These are phyloP conservation scores for Melanotaenia maccullochi DNA, from an alignment of 2,797 vertebrate species.

Conservation along the genomic window DNA sequence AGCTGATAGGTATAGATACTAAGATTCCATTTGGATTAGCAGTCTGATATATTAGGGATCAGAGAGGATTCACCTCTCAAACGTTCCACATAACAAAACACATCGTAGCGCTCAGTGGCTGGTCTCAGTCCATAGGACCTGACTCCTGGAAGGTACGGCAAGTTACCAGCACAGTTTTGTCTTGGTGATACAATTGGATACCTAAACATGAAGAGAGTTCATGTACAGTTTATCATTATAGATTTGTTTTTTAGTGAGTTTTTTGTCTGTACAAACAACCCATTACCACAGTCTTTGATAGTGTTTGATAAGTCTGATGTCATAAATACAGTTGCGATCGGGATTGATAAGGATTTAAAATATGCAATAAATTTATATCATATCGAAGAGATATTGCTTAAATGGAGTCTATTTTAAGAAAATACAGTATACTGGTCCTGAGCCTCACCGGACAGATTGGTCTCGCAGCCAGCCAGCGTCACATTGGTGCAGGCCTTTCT, in stretches of 20 bases:
- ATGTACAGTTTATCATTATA: background rate
- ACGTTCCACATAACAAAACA: constrained; percentile 91
- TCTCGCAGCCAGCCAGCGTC: constrained; percentile 96
- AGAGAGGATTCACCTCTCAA: constrained; percentile 81
- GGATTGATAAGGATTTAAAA: background rate
- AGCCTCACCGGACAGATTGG: constrained; percentile 91
- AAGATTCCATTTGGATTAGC: background rate
- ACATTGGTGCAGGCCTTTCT: constrained; percentile 94
- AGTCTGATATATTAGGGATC: background rate
- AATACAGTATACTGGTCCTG: background rate
- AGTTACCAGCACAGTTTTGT: constrained; percentile 89
- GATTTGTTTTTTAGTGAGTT: background rate
- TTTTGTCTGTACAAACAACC: background rate
- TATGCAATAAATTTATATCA: background rate
- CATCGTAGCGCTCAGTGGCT: constrained; percentile 87
- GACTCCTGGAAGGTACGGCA: constrained; percentile 85
- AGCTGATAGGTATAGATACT: background rate
- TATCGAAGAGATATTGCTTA: too few relatives aligned
- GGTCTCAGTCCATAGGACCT: constrained; percentile 89
- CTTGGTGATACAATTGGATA: constrained; percentile 91
- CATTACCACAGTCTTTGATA: background rate
- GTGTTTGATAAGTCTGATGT: background rate
- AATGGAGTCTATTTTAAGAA: background rate
- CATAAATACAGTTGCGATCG: background rate
- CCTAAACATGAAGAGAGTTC: constrained; percentile 69